Evolutionary conservation across 2,113 vertebrate genomes (phyloP).

Genomic region (Balaenoptera acutorostrata): DNA sequence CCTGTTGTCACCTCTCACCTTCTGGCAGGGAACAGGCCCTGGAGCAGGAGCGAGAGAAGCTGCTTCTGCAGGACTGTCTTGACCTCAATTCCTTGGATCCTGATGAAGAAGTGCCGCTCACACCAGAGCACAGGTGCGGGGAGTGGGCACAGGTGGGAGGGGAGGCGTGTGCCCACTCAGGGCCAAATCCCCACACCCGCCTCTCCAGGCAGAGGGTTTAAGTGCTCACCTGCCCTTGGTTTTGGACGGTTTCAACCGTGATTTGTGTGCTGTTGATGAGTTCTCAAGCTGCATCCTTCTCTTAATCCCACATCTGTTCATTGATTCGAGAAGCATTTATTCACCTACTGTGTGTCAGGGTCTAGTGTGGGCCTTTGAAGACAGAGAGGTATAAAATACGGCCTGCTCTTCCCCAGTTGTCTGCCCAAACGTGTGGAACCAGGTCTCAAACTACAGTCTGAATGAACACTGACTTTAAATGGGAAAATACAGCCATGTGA

Average conservation of each 20-base stretch:
- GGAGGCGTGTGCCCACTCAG: background rate
- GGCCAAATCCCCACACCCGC: background rate
- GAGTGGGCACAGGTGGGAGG: background rate
- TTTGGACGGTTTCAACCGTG: background rate
- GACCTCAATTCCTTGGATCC: background rate
- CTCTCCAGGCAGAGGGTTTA: background rate
- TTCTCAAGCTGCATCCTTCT: background rate
- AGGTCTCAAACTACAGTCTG: background rate
- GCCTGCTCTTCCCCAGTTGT: background rate
- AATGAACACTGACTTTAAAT: background rate
- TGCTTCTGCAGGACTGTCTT: background rate
- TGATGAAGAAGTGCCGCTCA: background rate
- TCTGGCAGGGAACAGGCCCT: constrained; percentile 32
- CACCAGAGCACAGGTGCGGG: constrained; percentile 46
- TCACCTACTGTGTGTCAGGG: background rate
- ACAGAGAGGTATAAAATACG: background rate
- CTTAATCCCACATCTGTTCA: background rate
- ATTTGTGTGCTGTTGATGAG: background rate
- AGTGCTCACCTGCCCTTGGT: background rate
- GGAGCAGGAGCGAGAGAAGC: background rate
- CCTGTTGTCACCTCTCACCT: background rate
- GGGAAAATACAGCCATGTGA: background rate
- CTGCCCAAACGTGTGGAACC: background rate
- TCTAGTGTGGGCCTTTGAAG: background rate
- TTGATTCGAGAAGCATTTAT: background rate